Conservation (phyloP, 2,888 invertebrate genomes). For the Didymodactylos carnosus region DNA sequence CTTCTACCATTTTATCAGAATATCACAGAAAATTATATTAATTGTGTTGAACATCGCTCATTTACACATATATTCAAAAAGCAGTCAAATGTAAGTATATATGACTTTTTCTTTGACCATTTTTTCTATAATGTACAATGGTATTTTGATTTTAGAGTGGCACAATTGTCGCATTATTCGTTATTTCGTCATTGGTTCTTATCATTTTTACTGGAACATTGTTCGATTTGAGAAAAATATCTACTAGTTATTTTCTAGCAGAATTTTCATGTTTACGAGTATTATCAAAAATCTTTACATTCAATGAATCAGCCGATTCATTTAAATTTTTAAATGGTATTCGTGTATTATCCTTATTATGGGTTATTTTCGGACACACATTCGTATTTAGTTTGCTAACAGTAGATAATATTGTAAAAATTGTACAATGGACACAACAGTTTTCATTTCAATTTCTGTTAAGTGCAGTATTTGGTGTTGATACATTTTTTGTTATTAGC, state of each 20-base stretch:
- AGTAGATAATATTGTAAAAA: neutral
- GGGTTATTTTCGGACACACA: neutral
- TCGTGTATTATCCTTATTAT: neutral
- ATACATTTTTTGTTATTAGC: conserved; percentile 7
- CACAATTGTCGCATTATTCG: neutral
- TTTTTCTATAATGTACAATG: too few species aligned
- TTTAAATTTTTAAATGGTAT: neutral
- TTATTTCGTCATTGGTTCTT: neutral
- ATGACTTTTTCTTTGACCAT: too few species aligned
- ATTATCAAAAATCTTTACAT: neutral
- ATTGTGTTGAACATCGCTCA: too few species aligned
- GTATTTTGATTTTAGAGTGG: too few species aligned
- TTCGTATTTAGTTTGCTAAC: neutral
- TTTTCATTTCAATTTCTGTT: neutral
- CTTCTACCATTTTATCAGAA: too few species aligned
- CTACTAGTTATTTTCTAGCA: neutral
- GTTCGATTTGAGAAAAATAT: neutral
- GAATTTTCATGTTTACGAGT: neutral
- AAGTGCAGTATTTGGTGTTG: neutral
- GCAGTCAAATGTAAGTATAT: too few species aligned
- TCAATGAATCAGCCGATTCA: neutral
- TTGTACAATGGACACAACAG: neutral
- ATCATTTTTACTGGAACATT: neutral
- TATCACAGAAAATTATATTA: too few species aligned
- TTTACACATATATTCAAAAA: too few species aligned